A percentile compares a stretch with the other conserved stretches of the same genome.
phyloP scores from a whole-genome alignment of 2,888 invertebrate species.

The Parascotia fuliginaria region DNA sequence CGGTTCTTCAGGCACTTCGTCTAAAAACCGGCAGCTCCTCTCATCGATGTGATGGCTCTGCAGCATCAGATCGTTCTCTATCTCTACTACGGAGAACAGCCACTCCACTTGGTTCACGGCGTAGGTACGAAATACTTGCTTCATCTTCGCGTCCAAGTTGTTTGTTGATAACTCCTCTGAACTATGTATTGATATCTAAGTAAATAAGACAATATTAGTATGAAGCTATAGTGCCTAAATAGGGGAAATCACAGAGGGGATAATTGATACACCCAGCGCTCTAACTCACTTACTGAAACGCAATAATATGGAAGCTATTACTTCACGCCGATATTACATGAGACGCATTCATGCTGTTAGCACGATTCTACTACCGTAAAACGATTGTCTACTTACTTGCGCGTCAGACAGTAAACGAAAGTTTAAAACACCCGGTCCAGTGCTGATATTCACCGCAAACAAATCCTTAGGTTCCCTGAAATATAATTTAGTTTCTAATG shows the following conservation, averaged over 20 bases:
- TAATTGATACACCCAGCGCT: too few relatives aligned
- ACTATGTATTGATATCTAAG: slow-evolving; percentile 65
- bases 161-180: slow-evolving; percentile 67
- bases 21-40: slow-evolving; percentile 85
- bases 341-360: too few relatives aligned
- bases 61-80: slow-evolving; percentile 68
- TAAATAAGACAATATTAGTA: slow-evolving; percentile 7
- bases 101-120: slow-evolving; percentile 45
- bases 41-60: slow-evolving; percentile 69
- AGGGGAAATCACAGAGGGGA: too few relatives aligned
- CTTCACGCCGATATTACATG: too few relatives aligned
- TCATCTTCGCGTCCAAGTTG: slow-evolving; percentile 52
- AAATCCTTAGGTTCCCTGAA: slow-evolving; percentile 48
- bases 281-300: too few relatives aligned
- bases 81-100: slow-evolving; percentile 67
- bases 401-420: slow-evolving; percentile 72
- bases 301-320: too few relatives aligned
- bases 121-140: slow-evolving; percentile 45
- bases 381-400: slow-evolving; percentile 77
- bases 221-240: too few relatives aligned
- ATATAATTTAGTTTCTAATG: too few relatives aligned
- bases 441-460: slow-evolving; percentile 72
- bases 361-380: too few relatives aligned
- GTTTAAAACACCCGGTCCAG: slow-evolving; percentile 78
- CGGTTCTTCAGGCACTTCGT: slow-evolving; percentile 73